These are phyloP conservation scores for Drosophila kanapiae DNA, from an alignment of 1,140 invertebrate species.

Conservation along the genomic window DNA sequence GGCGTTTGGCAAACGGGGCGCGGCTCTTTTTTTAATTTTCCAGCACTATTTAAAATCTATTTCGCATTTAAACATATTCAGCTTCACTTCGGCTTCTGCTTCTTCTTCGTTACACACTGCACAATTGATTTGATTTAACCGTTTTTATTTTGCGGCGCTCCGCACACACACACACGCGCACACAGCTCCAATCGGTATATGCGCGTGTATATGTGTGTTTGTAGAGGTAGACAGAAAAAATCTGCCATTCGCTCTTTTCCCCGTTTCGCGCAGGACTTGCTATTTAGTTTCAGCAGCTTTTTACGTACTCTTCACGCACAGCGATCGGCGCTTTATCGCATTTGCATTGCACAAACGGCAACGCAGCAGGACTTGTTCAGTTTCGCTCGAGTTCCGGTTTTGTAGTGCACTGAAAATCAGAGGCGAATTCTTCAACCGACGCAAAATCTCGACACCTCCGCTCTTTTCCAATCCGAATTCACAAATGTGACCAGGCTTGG, in stretches of 20 bases:
- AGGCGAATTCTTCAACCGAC: constrained; percentile 31
- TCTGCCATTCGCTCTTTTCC: constrained; percentile 73
- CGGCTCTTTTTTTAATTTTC: constrained; percentile 65
- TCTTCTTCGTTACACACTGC: constrained; percentile 21
- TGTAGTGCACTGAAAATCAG: constrained; percentile 51
- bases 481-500: constrained; percentile 1
- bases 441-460: constrained; percentile 29
- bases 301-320: constrained; percentile 67
- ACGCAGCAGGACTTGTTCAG: constrained; percentile 54
- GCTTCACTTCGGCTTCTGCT: constrained; percentile 29
- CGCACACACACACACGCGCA: constrained; percentile 43
- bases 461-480: constrained; percentile 22
- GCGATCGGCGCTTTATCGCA: constrained; percentile 47
- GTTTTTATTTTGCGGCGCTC: constrained; percentile 40
- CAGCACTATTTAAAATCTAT: constrained; percentile 33
- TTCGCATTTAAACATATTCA: constrained; percentile 21
- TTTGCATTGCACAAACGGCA: constrained; percentile 66
- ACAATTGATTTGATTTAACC: constrained; percentile 26
- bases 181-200: constrained; percentile 49
- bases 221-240: constrained; percentile 82
- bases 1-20: constrained; percentile 70
- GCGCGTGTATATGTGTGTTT: constrained; percentile 65
- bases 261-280: constrained; percentile 40
- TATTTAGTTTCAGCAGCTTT: constrained; percentile 27
- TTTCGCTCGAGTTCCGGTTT: constrained; percentile 37